A percentile compares a stretch with the other conserved stretches of the same genome.
Conservation (phyloP, 1,140 invertebrate species). For the Dendrolimus punctatus region DNA sequence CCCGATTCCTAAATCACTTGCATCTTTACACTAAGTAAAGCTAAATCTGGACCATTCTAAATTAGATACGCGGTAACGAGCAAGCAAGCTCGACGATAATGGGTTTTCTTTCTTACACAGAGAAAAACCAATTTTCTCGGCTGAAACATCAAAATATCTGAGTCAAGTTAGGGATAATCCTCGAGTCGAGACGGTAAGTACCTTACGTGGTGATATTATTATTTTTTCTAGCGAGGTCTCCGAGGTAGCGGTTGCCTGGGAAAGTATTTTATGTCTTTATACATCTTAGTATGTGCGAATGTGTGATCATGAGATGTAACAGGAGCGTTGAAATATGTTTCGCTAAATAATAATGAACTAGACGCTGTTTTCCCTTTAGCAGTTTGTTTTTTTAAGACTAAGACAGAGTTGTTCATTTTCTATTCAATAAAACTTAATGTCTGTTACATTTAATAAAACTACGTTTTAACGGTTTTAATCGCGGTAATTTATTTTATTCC, state of each 20-base stretch:
- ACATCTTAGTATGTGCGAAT: background rate
- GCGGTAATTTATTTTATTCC: too few species aligned
- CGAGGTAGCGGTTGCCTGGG: background rate
- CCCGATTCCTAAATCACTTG: conserved; percentile 13
- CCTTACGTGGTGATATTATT: conserved; percentile 26
- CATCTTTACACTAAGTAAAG: conserved; percentile 21
- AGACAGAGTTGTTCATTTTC: too few species aligned
- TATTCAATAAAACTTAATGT: too few species aligned
- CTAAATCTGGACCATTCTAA: conserved; percentile 34
- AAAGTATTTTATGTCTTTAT: too few species aligned
- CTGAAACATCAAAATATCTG: conserved; percentile 41
- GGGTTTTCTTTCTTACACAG: conserved; percentile 30
- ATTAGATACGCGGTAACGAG: conserved; percentile 38
- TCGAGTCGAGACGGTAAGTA: conserved; percentile 27
- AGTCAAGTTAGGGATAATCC: conserved; percentile 37
- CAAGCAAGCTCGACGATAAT: conserved; percentile 27
- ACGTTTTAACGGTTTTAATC: too few species aligned
- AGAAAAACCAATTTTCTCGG: conserved; percentile 35
- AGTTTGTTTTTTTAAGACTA: too few species aligned
- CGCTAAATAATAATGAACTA: too few species aligned
- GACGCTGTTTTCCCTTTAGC: too few species aligned
- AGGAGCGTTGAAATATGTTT: too few species aligned
- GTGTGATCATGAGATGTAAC: too few species aligned
- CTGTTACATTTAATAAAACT: too few species aligned
- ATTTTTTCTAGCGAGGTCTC: conserved; percentile 13